A percentile compares a stretch with the other conserved stretches of the same genome.
These are phyloP conservation scores for Enchytraeus crypticus DNA, from an alignment of 2,888 invertebrate genomes.

Conservation along the genomic window DNA sequence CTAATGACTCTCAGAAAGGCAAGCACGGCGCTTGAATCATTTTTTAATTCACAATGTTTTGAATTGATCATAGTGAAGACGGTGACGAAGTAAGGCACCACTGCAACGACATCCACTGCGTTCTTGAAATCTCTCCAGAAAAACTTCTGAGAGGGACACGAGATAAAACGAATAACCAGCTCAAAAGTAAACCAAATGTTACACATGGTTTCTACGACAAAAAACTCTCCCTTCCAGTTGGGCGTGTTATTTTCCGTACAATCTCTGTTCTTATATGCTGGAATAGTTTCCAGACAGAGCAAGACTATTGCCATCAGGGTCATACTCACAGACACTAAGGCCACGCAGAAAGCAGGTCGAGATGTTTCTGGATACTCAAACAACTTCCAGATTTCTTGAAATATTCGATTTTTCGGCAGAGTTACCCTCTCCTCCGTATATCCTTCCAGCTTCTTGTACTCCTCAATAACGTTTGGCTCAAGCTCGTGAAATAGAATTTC, in stretches of 20 bases:
- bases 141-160: slow-evolving; percentile 32
- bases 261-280: slow-evolving; percentile 32
- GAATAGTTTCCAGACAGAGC: slow-evolving; percentile 51
- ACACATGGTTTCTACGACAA: slow-evolving; percentile 41
- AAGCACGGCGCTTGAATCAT: slow-evolving; percentile 30
- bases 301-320: slow-evolving; percentile 48
- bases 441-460: slow-evolving; percentile 44
- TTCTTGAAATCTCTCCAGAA: slow-evolving; percentile 37
- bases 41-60: slow-evolving; percentile 22
- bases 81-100: slow-evolving; percentile 41
- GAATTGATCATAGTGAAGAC: slow-evolving; percentile 25
- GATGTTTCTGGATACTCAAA: slow-evolving; percentile 50
- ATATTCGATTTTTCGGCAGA: slow-evolving; percentile 32
- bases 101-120: slow-evolving; percentile 40
- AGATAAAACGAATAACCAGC: slow-evolving; percentile 32
- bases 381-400: slow-evolving; percentile 44
- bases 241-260: slow-evolving; percentile 28
- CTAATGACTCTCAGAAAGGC: slow-evolving; percentile 34
- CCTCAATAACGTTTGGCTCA: slow-evolving; percentile 41
- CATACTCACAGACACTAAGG: slow-evolving; percentile 46
- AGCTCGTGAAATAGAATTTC: slow-evolving; percentile 44
- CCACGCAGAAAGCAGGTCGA: slow-evolving; percentile 42
- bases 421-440: slow-evolving; percentile 30
- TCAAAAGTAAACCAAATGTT: slow-evolving; percentile 45
- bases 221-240: slow-evolving; percentile 34